Conservation (phyloP, 2,113 vertebrate species). For the Speoplatyrhinus poulsoni region DNA sequence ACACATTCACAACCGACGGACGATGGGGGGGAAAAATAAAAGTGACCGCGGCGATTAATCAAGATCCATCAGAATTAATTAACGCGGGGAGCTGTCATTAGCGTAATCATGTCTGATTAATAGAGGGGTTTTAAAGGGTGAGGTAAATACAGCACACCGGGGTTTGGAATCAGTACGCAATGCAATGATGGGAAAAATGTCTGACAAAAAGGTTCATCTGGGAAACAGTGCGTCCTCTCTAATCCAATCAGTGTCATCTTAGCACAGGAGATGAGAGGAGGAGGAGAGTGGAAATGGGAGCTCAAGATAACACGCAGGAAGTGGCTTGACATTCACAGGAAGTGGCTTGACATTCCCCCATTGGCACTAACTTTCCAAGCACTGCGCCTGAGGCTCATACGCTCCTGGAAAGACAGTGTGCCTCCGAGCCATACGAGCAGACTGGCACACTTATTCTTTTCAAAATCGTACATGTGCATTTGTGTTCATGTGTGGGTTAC, state of each 20-base stretch:
- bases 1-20: conserved; percentile 7
- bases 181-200: conserved; percentile 28
- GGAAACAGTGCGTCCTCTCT: neutral
- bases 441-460: too few species aligned
- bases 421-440: too few species aligned
- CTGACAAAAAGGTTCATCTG: conserved; percentile 23
- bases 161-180: conserved; percentile 32
- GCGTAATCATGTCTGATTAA: conserved; percentile 38
- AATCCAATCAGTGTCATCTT: neutral
- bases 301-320: too few species aligned
- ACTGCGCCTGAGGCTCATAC: too few species aligned
- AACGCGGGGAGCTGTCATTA: conserved; percentile 2
- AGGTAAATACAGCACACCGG: conserved; percentile 14
- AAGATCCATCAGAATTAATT: conserved; percentile 20
- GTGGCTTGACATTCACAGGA: too few species aligned
- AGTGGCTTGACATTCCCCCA: too few species aligned
- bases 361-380: too few species aligned
- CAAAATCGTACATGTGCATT: too few species aligned
- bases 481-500: too few species aligned
- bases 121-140: conserved; percentile 15
- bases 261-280: neutral
- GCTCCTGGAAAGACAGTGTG: too few species aligned
- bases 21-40: neutral
- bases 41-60: conserved; percentile 29
- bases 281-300: too few species aligned